Percentiles rank a stretch among this genome's conserved stretches.
phyloP scores from a whole-genome alignment of 92 coral and sea anemone species.

The Paragorgia papillata region DNA sequence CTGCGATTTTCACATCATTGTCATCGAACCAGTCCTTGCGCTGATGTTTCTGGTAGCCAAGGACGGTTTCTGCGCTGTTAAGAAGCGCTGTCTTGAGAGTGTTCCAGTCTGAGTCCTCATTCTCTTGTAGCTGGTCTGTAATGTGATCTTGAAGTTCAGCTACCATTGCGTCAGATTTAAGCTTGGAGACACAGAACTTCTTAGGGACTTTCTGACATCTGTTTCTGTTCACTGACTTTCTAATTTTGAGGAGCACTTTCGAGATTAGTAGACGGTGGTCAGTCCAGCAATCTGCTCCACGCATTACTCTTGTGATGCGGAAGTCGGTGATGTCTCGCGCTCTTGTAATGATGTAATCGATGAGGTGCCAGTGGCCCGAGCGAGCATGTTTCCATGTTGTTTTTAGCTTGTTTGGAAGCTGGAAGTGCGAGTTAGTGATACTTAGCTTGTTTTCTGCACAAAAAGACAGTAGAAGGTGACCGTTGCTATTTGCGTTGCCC shows the following conservation, averaged over 20 bases:
- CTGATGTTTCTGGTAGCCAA: constrained; percentile 1
- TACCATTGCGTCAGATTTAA: too few relatives aligned
- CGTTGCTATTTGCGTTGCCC: constrained; percentile 40
- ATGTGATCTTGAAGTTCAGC: too few relatives aligned
- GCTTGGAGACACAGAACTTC: neutral
- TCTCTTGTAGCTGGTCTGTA: too few relatives aligned
- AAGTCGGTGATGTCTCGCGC: constrained; percentile 38
- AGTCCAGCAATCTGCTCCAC: constrained; percentile 50
- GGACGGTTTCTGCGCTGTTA: neutral
- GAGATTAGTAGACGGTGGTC: constrained; percentile 52
- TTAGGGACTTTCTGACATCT: constrained; percentile 4
- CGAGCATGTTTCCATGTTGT: constrained; percentile 24
- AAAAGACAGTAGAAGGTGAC: constrained; percentile 31
- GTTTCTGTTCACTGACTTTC: neutral
- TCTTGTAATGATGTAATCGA: constrained; percentile 31
- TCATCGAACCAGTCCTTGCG: constrained; percentile 42
- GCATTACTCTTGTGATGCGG: constrained; percentile 52
- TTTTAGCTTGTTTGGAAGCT: neutral
- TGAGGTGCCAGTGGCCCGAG: constrained; percentile 55
- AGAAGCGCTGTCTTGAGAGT: too few relatives aligned
- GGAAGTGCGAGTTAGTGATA: constrained; percentile 56
- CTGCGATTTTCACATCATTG: constrained; percentile 14
- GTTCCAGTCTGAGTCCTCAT: too few relatives aligned
- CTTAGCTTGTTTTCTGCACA: constrained; percentile 48
- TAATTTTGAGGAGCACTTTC: neutral